These are phyloP conservation scores for Diogma glabrata DNA, from an alignment of 2,888 invertebrate species.

Conservation along the genomic window DNA sequence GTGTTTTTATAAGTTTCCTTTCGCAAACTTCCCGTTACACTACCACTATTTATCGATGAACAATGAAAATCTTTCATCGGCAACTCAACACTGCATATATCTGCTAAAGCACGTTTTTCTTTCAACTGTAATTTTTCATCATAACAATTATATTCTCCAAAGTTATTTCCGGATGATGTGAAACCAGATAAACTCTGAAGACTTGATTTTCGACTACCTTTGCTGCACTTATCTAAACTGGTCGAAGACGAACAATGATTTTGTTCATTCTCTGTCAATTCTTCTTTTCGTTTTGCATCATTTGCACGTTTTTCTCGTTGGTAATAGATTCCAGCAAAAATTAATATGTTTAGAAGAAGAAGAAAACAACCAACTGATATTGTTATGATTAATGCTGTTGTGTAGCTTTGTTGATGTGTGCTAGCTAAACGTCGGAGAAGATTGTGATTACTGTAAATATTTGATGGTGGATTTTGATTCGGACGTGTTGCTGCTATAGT, in stretches of 20 bases:
- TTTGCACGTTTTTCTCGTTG: constrained; percentile 56
- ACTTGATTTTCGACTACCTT: constrained; percentile 42
- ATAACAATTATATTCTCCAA: constrained; percentile 56
- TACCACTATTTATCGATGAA: constrained; percentile 36
- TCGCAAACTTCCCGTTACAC: constrained; percentile 25
- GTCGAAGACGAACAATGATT: constrained; percentile 46
- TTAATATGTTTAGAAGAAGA: constrained; percentile 66
- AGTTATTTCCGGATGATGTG: constrained; percentile 30
- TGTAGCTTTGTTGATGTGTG: constrained; percentile 78
- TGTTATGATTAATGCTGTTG: constrained; percentile 77
- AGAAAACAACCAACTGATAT: constrained; percentile 78
- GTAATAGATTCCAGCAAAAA: constrained; percentile 81
- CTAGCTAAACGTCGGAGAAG: constrained; percentile 60
- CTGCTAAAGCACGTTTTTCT: constrained; percentile 46
- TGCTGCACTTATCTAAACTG: constrained; percentile 26
- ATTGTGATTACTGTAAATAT: constrained; percentile 48
- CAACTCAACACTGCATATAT: constrained; percentile 48
- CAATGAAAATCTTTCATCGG: constrained; percentile 50
- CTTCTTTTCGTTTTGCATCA: constrained; percentile 64
- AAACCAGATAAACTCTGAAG: constrained; percentile 33
- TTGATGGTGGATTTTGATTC: constrained; percentile 22
- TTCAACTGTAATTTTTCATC: constrained; percentile 45
- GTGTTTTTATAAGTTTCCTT: constrained; percentile 16
- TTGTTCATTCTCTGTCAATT: constrained; percentile 59
- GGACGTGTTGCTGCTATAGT: constrained; percentile 29